A percentile compares a stretch with the other conserved stretches of the same genome.
Evolutionary conservation across 92 coral and sea anemone genomes (phyloP).

Genomic region (Porites evermanni): DNA sequence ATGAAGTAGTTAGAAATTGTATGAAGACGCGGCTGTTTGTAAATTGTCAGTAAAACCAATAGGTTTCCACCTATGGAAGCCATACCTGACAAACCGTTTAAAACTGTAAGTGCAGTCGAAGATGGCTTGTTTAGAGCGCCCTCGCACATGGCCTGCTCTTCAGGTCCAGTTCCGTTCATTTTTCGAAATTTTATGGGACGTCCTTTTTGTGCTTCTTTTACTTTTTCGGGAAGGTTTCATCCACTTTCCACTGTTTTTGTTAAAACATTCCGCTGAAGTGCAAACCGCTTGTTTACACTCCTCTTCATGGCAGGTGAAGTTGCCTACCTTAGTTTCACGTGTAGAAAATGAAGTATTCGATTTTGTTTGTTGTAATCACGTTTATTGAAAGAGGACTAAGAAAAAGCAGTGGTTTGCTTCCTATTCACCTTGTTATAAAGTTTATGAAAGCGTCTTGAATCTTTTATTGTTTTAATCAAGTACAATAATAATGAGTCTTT

Average conservation of each 20-base stretch:
- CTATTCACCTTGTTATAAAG: not conserved
- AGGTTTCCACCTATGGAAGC: constrained; percentile 41
- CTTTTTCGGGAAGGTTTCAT: not conserved
- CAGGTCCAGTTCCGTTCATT: not conserved
- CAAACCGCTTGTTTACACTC: too few relatives aligned
- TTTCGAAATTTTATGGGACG: not conserved
- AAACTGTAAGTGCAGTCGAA: not conserved
- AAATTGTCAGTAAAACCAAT: constrained; percentile 51
- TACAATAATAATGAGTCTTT: too few relatives aligned
- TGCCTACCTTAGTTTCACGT: not conserved
- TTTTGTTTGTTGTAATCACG: not conserved
- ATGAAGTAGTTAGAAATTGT: constrained; percentile 61
- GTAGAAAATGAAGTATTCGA: not conserved
- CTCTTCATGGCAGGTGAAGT: too few relatives aligned
- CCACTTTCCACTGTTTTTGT: not conserved
- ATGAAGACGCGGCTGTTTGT: constrained; percentile 23
- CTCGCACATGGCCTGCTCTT: not conserved
- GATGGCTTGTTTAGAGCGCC: not conserved
- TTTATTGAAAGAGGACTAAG: not conserved
- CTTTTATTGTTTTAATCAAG: too few relatives aligned
- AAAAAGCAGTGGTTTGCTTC: not conserved
- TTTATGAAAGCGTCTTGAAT: too few relatives aligned
- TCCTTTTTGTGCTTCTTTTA: not conserved
- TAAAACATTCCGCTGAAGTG: too few relatives aligned
- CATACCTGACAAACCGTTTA: not conserved